Conservation (phyloP, 2,888 invertebrate genomes). For the Melikaiella ostensackeni region DNA sequence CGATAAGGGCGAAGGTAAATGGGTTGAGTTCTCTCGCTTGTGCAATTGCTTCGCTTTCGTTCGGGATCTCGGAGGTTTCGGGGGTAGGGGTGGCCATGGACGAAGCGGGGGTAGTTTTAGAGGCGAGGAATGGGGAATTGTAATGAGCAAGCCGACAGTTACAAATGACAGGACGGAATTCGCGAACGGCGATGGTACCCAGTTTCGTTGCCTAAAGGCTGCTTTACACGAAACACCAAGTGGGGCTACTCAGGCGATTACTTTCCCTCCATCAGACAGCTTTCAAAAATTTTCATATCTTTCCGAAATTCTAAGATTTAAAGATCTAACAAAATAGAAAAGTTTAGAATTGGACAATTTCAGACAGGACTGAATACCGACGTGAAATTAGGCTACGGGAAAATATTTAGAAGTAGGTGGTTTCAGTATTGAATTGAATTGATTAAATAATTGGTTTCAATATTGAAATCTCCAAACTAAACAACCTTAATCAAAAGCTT, state of each 20-base stretch:
- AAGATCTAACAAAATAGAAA: no score
- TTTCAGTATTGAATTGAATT: no score
- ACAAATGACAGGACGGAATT: conserved; percentile 78
- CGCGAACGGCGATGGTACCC: conserved; percentile 76
- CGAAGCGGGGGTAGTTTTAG: conserved; percentile 55
- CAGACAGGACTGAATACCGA: no score
- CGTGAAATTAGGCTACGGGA: no score
- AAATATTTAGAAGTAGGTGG: no score
- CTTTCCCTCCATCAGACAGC: conserved; percentile 7
- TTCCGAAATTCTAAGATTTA: neutral
- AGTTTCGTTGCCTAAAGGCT: conserved; percentile 72
- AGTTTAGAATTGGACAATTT: no score
- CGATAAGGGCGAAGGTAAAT: conserved; percentile 55
- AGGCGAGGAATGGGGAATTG: conserved; percentile 76
- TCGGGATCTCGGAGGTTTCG: conserved; percentile 55
- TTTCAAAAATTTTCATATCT: neutral
- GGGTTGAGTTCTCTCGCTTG: conserved; percentile 55
- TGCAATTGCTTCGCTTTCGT: conserved; percentile 51
- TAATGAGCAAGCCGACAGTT: conserved; percentile 78
- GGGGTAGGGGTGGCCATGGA: conserved; percentile 43
- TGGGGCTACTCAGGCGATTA: conserved; percentile 14
- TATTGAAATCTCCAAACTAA: no score
- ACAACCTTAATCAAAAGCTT: no score
- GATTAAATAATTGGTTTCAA: no score
- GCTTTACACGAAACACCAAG: conserved; percentile 66